A percentile compares a stretch with the other conserved stretches of the same genome.
These are phyloP conservation scores for Agrypnus murinus DNA, from an alignment of 2,888 invertebrate genomes.

Conservation along the genomic window DNA sequence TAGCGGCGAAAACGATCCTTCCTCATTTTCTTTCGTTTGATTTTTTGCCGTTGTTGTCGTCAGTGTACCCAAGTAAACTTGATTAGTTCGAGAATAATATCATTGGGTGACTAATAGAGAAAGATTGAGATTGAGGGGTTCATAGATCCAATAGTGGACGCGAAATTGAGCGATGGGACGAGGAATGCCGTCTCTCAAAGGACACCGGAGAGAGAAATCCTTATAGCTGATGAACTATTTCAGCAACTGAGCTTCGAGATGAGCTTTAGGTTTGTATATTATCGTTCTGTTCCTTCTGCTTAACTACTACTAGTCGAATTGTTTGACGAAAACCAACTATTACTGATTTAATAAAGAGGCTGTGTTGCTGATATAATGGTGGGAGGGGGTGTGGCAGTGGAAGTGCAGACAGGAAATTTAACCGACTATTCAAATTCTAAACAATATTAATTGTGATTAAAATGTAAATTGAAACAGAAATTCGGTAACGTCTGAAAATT, in stretches of 20 bases:
- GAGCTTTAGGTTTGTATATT: conserved; percentile 37
- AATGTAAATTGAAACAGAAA: background rate
- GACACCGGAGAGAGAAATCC: conserved; percentile 35
- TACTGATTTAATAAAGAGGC: conserved; percentile 25
- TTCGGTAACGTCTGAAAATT: background rate
- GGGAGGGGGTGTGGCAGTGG: too few relatives aligned
- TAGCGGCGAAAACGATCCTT: conserved; percentile 38
- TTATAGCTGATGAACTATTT: conserved; percentile 50
- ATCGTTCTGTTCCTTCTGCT: conserved; percentile 15
- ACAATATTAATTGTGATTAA: conserved; percentile 9
- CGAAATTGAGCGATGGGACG: conserved; percentile 49
- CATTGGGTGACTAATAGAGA: conserved; percentile 50
- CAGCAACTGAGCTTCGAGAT: conserved; percentile 46
- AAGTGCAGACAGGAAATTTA: conserved; percentile 23
- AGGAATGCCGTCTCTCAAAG: conserved; percentile 35
- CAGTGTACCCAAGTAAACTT: conserved; percentile 8
- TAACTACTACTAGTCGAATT: conserved; percentile 26
- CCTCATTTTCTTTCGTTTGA: conserved; percentile 34
- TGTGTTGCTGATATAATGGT: conserved; percentile 5
- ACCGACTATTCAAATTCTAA: conserved; percentile 4
- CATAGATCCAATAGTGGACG: conserved; percentile 39
- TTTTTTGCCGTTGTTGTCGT: conserved; percentile 18
- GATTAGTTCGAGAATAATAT: conserved; percentile 46
- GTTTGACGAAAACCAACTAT: conserved; percentile 21
- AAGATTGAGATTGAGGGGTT: conserved; percentile 53